Base-by-base conservation (phyloP, 2,797 vertebrate species). In the Decapterus maruadsi region DNA sequence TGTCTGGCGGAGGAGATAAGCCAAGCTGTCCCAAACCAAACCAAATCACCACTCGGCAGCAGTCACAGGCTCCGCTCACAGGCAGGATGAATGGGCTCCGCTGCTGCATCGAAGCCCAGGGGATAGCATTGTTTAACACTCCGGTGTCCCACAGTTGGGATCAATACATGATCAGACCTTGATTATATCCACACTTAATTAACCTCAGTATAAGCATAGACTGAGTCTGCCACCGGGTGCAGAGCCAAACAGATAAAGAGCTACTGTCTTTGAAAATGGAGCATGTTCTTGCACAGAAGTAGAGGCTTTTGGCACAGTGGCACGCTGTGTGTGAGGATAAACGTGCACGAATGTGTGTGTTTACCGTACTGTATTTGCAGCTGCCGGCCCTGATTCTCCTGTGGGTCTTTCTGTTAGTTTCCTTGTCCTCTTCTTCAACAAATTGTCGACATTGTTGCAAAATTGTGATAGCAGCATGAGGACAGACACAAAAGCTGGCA, bases 121-220 rank as follows among this genome's bases (percentile, higher is more conserved):
- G 90, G 89, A 93, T 57, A 72, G 86, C 89, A 92, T 94, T 94
- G 92, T 94, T 89, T 87, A 90, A 90, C 88, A 88, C 77, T 71
- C 80, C 8, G n/a, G 54, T 80, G 85, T 89, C 77, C 90, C 89
- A 85, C 75, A 76, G 88, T 80, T 79, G 68, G 77, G 84, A 94
- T 93, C 89, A 83, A 92, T 92, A 90, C 85, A 88, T 56, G 84
- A 94, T 93, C 92, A 86, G 78, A 78, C 81, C 81, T 82, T 83
- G 92, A 95, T 94, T 92, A 84, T 92, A 89, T 92, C 89, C 92
- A 90, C 89, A 90, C 90, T 90, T 93, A 94, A 94, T 95, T 92
- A 94, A 94, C 92, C 89, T 82, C 61, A 20, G 73, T 75, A 66
- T 83, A 80, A 89, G 78, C 87, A 89, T 72, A 85, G 83, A 79